Conservation (phyloP, 2,888 invertebrate genomes). For the Athalia circularis region DNA sequence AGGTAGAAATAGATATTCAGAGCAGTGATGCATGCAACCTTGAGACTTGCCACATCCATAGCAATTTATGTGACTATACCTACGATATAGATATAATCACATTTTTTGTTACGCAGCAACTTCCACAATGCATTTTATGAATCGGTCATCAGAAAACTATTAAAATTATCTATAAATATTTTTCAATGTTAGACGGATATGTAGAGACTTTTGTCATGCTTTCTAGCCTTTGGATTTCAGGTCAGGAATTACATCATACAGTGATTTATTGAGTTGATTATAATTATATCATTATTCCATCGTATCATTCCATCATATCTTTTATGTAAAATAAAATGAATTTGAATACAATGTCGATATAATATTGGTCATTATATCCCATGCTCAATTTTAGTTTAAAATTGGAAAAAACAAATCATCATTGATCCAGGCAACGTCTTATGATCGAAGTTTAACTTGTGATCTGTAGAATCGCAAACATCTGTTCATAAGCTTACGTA, state of each 20-base stretch:
- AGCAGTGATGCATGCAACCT: conserved; percentile 37
- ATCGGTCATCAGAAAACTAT: not conserved
- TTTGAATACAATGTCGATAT: no score
- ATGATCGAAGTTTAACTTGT: not conserved
- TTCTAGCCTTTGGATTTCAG: conserved; percentile 24
- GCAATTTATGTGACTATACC: conserved; percentile 25
- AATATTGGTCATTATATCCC: no score
- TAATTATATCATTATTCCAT: not conserved
- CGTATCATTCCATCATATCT: not conserved
- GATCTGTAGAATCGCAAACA: not conserved
- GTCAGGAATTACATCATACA: not conserved
- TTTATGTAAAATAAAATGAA: no score
- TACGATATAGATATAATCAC: conserved; percentile 18
- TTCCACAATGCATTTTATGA: conserved; percentile 17
- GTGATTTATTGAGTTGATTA: not conserved
- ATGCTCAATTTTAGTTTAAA: no score
- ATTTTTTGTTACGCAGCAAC: conserved; percentile 9
- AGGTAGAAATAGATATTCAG: conserved; percentile 33
- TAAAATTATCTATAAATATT: conserved; percentile 8
- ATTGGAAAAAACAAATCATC: no score
- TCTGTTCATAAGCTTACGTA: not conserved
- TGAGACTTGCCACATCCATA: conserved; percentile 26
- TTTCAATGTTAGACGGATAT: not conserved
- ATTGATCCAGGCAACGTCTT: no score
- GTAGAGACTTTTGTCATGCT: not conserved